Base-by-base conservation (phyloP, 2,888 invertebrate species). In the Polyommatus iphigenia region DNA sequence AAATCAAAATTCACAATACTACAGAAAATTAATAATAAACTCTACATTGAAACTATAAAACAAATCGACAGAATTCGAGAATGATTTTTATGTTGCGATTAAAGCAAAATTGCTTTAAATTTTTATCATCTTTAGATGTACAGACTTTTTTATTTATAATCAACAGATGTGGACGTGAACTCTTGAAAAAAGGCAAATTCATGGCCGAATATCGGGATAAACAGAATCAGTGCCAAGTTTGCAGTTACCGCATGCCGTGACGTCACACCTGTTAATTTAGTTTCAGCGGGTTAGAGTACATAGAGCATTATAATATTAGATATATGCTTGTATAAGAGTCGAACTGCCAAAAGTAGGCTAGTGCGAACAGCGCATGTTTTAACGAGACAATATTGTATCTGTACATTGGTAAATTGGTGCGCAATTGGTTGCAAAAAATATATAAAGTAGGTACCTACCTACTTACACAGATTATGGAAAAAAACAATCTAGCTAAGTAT, bases 201-300 rank as follows among this genome's bases (percentile, higher is more conserved):
- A 89, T 84, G 89, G 90, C 85, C 88, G 83, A 80, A 81, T 83
- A 79, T 81, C 83, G 84, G 85, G 84, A 88, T 91, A 91, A 92
- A 92, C 91, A 91, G 84, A 85, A 82, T 83, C 80, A 67, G 85
- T 87, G 90, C 86, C 85, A 88, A 89, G 82, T 85, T 85, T 85
- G 83, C 83, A 85, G 84, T 87, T 86, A 87, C 84, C 82, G 83
- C 85, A 84, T 84, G 81, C 81, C 80, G 79, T 82, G 82, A 83
- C 89, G 90, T 90, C 90, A 89, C 85, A 75, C 10, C 50, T 79
- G 57, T 77, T 78, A 79, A 71, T 77, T 77, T 32, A 46, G 24
- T 62, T 62, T 62, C 10, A 62, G 24, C 62, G 67, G 67, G 29
- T 18, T 15, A 24, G 24, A 24, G 62, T 10, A 46, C 46, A 10